phyloP scores from a whole-genome alignment of 2,113 vertebrate genomes.

The Mirza zaza region DNA sequence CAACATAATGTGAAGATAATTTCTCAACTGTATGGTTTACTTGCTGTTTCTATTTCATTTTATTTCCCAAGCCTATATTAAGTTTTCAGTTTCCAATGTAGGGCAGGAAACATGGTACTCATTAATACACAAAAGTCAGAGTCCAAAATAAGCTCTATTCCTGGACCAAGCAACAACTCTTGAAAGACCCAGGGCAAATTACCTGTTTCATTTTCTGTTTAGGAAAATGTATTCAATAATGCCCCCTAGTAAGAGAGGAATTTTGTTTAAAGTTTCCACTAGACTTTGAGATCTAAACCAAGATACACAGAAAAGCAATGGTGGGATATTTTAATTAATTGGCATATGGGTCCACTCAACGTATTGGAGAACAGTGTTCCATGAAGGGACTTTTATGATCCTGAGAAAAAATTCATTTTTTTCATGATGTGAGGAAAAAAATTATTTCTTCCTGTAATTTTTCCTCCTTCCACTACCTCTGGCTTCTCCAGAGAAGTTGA shows the following conservation, averaged over 20 bases:
- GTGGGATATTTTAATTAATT: background rate
- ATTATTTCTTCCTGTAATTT: background rate
- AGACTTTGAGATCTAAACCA: background rate
- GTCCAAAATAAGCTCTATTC: background rate
- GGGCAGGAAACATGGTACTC: background rate
- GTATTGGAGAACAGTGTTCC: background rate
- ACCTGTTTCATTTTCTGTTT: constrained; percentile 8
- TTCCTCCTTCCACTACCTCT: background rate
- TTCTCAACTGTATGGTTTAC: constrained; percentile 72
- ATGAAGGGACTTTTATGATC: background rate
- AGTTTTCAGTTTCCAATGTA: constrained; percentile 22
- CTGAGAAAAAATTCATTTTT: background rate
- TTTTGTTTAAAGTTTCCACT: constrained; percentile 14
- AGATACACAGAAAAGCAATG: background rate
- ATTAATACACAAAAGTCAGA: constrained; percentile 24
- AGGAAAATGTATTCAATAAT: constrained; percentile 12
- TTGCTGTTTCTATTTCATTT: constrained; percentile 61
- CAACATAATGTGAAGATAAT: constrained; percentile 69
- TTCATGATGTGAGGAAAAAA: background rate
- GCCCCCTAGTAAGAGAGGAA: background rate
- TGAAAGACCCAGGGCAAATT: background rate
- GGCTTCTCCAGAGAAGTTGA: background rate
- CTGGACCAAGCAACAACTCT: background rate
- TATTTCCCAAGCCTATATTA: constrained; percentile 58
- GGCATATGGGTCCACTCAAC: background rate